Conservation (phyloP, 2,888 invertebrate species). For the Dolichopus griseipennis region DNA sequence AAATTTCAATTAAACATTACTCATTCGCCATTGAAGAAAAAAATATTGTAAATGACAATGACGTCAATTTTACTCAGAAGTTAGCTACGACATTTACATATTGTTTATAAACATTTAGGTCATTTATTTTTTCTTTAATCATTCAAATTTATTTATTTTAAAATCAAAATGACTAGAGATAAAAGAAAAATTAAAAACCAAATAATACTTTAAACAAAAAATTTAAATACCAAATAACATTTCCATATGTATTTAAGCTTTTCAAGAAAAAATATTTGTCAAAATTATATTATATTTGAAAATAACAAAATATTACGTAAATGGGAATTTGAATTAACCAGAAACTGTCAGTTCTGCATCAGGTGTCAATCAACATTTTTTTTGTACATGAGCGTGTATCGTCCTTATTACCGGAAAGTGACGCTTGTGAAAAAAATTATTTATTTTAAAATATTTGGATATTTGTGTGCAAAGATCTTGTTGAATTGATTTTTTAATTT, state of each 20-base stretch:
- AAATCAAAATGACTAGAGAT: no score
- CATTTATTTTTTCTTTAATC: not conserved
- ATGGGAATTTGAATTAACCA: no score
- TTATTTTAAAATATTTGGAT: not conserved
- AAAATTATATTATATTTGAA: no score
- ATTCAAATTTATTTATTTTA: no score
- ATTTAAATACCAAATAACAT: no score
- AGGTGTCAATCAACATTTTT: no score
- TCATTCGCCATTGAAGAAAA: not conserved
- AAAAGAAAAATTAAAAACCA: no score
- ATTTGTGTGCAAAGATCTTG: not conserved
- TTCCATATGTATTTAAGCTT: no score
- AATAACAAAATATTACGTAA: no score
- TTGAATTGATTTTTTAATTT: not conserved
- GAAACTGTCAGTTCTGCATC: no score
- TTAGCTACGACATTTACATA: not conserved
- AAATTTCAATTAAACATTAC: constrained; percentile 7
- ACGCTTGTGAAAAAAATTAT: constrained; percentile 4
- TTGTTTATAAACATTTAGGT: not conserved
- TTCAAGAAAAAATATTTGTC: no score
- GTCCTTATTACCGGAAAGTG: constrained; percentile 6
- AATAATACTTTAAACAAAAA: no score
- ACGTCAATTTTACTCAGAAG: not conserved
- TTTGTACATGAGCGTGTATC: not conserved
- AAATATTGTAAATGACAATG: not conserved